These are phyloP conservation scores for Rhagoletis pomonella DNA, from an alignment of 1,140 invertebrate species.

Conservation along the genomic window DNA sequence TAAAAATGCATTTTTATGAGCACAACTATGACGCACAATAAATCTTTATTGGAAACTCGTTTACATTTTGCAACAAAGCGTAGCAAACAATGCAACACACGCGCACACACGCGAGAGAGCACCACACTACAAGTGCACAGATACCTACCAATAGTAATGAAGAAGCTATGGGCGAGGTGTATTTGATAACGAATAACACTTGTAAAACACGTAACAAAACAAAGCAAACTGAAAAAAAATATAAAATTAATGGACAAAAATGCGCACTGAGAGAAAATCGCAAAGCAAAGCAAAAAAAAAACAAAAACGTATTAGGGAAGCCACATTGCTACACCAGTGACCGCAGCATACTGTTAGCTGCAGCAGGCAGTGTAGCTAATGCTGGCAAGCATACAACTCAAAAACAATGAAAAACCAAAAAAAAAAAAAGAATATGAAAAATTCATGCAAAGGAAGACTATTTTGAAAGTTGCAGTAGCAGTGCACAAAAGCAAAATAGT, in stretches of 20 bases:
- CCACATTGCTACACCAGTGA: neutral
- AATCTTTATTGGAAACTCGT: slow-evolving; percentile 5
- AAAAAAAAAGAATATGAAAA: neutral
- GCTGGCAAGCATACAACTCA: neutral
- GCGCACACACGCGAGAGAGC: neutral
- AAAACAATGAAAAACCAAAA: neutral
- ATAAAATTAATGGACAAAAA: neutral
- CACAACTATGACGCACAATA: neutral
- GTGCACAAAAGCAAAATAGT: no score
- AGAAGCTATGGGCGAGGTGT: neutral
- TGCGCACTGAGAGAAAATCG: neutral
- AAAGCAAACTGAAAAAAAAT: neutral
- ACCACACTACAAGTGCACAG: no score
- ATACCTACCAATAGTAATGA: neutral
- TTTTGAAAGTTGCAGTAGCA: no score
- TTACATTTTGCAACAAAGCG: neutral
- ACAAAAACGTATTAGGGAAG: neutral
- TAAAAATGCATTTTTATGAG: slow-evolving; percentile 17
- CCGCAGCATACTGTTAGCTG: neutral
- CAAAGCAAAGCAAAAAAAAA: neutral
- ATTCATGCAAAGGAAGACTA: no score
- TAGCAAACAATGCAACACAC: neutral
- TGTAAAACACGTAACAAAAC: neutral
- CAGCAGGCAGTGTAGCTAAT: neutral
- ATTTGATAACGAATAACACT: neutral